Evolutionary conservation across 2,797 vertebrate genomes (phyloP).

Genomic region (Loris lydekkerianus): DNA sequence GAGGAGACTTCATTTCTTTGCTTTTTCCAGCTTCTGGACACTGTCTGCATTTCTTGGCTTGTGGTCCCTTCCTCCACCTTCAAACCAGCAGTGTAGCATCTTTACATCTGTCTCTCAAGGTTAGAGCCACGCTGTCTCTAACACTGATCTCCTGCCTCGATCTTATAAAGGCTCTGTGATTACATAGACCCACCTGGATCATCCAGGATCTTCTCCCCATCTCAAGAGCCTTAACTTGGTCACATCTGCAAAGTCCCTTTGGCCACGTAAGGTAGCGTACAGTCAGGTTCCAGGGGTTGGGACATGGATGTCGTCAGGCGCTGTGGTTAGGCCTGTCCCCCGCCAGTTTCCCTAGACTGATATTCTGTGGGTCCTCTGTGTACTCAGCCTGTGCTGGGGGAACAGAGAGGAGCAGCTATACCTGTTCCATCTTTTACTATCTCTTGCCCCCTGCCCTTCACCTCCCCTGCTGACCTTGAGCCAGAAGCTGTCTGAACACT

Average conservation of each 20-base stretch:
- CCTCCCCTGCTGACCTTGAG: not conserved
- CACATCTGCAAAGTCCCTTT: not conserved
- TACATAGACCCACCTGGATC: not conserved
- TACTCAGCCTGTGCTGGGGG: not conserved
- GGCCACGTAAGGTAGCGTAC: not conserved
- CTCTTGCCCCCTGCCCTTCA: not conserved
- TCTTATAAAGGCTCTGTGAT: not conserved
- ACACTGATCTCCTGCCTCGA: not conserved
- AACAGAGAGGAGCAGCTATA: not conserved
- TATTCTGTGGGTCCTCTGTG: not conserved
- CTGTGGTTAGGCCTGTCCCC: not conserved
- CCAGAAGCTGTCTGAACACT: not conserved
- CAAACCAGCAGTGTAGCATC: not conserved
- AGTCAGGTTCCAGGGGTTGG: not conserved
- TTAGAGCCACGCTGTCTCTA: not conserved
- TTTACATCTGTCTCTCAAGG: not conserved
- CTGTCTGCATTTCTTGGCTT: not conserved
- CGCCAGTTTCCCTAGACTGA: not conserved
- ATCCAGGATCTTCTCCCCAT: not conserved
- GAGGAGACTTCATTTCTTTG: not conserved
- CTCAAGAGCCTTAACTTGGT: not conserved
- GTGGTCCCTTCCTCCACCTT: not conserved
- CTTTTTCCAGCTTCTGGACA: not conserved
- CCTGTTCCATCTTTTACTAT: rapidly evolving
- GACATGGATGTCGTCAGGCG: not conserved